Conservation (phyloP, 2,888 invertebrate genomes). For the Hirtodrosophila alboralis region DNA sequence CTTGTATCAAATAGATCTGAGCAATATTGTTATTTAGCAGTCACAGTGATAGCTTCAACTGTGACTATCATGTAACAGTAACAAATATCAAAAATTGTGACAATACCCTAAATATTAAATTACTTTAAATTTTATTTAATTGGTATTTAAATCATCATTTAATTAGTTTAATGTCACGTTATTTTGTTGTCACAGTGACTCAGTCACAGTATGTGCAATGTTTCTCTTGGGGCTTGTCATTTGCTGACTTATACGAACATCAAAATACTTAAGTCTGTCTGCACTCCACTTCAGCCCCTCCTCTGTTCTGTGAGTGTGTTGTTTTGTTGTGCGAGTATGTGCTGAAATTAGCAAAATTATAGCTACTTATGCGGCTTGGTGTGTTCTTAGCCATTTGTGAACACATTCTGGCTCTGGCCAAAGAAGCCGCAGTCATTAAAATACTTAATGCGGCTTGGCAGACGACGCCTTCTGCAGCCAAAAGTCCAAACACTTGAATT, state of each 20-base stretch:
- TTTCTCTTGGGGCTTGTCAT: constrained; percentile 5
- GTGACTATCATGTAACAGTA: too few relatives aligned
- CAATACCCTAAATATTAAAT: too few relatives aligned
- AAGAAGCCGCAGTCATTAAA: constrained; percentile 63
- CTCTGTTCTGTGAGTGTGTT: constrained; percentile 7
- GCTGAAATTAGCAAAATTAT: constrained; percentile 72
- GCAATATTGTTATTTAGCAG: too few relatives aligned
- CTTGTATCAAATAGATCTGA: too few relatives aligned
- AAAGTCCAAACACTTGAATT: constrained; percentile 26
- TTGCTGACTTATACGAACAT: constrained; percentile 32
- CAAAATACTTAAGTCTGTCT: constrained; percentile 33
- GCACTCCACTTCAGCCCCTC: constrained; percentile 15
- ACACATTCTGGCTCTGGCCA: constrained; percentile 39
- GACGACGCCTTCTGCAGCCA: constrained; percentile 30
- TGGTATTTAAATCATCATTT: too few relatives aligned
- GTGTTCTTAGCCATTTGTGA: constrained; percentile 55
- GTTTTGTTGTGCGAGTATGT: constrained; percentile 11
- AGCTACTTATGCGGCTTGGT: constrained; percentile 70
- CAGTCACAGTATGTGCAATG: constrained; percentile 4
- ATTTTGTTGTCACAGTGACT: too few relatives aligned
- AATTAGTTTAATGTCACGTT: too few relatives aligned
- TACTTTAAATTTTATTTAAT: too few relatives aligned
- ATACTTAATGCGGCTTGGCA: constrained; percentile 59
- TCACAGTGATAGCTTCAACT: too few relatives aligned
- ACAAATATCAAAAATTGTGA: too few relatives aligned